A percentile compares a stretch with the other conserved stretches of the same genome.
Conservation (phyloP, 2,113 vertebrate species). For the Xenopus borealis region DNA sequence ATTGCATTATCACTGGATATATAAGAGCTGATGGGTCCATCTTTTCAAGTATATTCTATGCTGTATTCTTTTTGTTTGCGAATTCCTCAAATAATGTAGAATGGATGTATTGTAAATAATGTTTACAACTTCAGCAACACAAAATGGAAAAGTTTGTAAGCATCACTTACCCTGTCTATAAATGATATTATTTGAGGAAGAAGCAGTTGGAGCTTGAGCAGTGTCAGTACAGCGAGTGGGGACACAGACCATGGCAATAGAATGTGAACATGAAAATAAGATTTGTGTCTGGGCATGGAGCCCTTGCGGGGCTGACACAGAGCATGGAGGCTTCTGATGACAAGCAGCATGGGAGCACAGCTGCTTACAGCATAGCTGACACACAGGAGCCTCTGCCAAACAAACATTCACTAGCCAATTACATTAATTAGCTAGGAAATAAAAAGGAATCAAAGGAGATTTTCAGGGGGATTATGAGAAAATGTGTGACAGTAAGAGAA, state of each 20-base stretch:
- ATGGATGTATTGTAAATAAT: no score
- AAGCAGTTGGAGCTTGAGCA: slow-evolving; percentile 3
- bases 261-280: slow-evolving; percentile 11
- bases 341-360: slow-evolving; percentile 43
- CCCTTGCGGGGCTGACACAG: slow-evolving; percentile 36
- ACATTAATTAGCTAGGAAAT: slow-evolving; percentile 36
- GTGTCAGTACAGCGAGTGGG: slow-evolving; percentile 7
- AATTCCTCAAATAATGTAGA: no score
- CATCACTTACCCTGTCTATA: neutral
- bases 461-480: slow-evolving; percentile 18
- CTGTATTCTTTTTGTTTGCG: no score
- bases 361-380: slow-evolving; percentile 34
- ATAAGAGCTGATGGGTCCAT: no score
- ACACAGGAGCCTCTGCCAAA: slow-evolving; percentile 24
- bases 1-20: no score
- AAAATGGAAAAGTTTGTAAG: neutral
- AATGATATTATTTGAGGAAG: neutral
- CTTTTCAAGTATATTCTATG: no score
- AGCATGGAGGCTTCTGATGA: slow-evolving; percentile 31
- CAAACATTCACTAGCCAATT: slow-evolving; percentile 37
- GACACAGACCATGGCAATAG: neutral
- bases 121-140: neutral
- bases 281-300: slow-evolving; percentile 26
- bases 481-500: slow-evolving; percentile 21
- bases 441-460: slow-evolving; percentile 13